Evolutionary conservation across 2,888 invertebrate species (phyloP).

Genomic region (Xylota segnis): DNA sequence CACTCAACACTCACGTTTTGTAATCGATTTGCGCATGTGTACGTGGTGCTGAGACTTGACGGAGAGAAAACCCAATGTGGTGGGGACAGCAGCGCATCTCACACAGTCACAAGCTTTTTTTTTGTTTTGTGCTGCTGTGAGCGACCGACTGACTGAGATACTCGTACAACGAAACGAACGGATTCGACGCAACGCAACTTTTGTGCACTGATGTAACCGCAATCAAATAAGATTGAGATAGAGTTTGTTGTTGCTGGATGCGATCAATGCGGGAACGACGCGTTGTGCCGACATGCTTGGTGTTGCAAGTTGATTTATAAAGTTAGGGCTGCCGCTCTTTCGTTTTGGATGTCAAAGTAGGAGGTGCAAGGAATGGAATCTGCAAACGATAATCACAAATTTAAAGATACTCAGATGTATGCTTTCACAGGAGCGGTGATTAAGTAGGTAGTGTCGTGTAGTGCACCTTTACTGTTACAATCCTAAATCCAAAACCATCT

Average conservation of each 20-base stretch:
- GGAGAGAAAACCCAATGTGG: not conserved
- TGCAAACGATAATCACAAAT: too few relatives aligned
- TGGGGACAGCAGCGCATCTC: not conserved
- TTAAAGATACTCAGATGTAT: too few relatives aligned
- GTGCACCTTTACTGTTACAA: too few relatives aligned
- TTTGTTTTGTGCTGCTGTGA: not conserved
- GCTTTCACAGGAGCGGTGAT: too few relatives aligned
- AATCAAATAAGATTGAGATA: not conserved
- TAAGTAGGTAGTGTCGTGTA: too few relatives aligned
- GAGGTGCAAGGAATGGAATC: too few relatives aligned
- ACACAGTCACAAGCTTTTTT: not conserved
- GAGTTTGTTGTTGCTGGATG: slow-evolving; percentile 10
- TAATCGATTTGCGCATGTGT: slow-evolving; percentile 52
- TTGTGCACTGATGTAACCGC: slow-evolving; percentile 29
- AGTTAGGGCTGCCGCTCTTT: not conserved
- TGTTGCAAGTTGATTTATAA: not conserved
- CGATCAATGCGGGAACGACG: not conserved
- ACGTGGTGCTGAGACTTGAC: slow-evolving; percentile 2
- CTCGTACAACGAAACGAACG: not conserved
- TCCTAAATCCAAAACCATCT: too few relatives aligned
- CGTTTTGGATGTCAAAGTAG: too few relatives aligned
- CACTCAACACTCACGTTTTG: slow-evolving; percentile 29
- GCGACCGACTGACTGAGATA: slow-evolving; percentile 12
- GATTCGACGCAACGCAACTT: slow-evolving; percentile 22
- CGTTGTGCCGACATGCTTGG: slow-evolving; percentile 7